phyloP scores from a whole-genome alignment of 2,797 vertebrate genomes.

The Crenuchus spilurus region DNA sequence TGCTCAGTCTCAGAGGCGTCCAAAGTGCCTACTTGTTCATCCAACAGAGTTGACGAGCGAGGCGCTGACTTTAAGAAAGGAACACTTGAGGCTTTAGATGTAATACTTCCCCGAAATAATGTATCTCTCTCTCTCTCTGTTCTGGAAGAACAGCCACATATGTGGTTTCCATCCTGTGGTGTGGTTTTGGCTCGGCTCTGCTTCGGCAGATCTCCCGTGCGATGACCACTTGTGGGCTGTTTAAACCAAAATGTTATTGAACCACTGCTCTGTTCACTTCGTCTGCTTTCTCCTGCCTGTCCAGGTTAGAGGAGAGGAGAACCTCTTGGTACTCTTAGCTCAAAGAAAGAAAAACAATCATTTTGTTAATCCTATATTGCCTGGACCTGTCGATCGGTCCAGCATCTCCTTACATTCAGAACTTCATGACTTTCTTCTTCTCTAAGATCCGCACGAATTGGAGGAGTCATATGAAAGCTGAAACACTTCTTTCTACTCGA shows the following conservation, averaged over 20 bases:
- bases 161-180: slow-evolving; percentile 65
- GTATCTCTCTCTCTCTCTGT: slow-evolving; percentile 47
- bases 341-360: neutral
- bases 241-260: slow-evolving; percentile 70
- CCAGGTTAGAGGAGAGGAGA: no score
- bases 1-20: neutral
- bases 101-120: slow-evolving; percentile 17
- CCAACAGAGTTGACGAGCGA: neutral
- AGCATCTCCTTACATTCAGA: no score
- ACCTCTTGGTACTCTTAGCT: neutral
- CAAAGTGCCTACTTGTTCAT: neutral
- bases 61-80: neutral
- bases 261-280: slow-evolving; percentile 25
- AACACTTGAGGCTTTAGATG: slow-evolving; percentile 4
- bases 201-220: slow-evolving; percentile 63
- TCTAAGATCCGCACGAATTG: no score
- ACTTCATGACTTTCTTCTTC: no score
- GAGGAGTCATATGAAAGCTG: no score
- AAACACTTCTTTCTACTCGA: no score
- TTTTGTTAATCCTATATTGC: no score
- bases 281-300: neutral
- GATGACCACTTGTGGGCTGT: slow-evolving; percentile 63
- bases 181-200: slow-evolving; percentile 67
- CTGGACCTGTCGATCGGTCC: no score
- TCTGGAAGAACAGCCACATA: slow-evolving; percentile 73